Base-by-base conservation (phyloP, 1,140 invertebrate species). In the Microplitis mediator region DNA sequence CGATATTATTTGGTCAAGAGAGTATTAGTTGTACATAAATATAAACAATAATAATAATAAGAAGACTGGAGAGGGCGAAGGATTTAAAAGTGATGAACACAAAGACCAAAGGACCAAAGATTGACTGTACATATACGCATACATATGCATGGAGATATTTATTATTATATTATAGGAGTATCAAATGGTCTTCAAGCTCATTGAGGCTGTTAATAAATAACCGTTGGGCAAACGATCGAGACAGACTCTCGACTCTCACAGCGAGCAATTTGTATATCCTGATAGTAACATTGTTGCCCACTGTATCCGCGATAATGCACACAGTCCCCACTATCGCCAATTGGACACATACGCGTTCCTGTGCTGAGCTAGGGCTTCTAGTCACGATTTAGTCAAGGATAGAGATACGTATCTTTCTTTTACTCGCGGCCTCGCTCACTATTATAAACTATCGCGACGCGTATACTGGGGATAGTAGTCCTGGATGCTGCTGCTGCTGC, bases 321-420 rank as follows among this genome's bases (percentile, higher is more conserved):
- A 45, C 75, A 77, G 67, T 60, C 72, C 56, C 39, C 3, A 9
- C 6, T 45, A 45, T 9, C 39, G 4, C 8, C 39, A 45, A 45
- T 45, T 11, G 39, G 39, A 45, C 39, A 45, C 39, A 45, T 45
- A 45, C 39, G 39, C 39, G 39, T 45, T 8, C 6, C 5, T 5
- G 32, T 61, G 56, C 61, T 69, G 36, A 36, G 31, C 51, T 78
- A 80, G 80, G 80, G 82, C 80, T 82, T 83, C 84, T 83, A 85
- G 85, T 85, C 85, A 86, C 84, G 85, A 85, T 85, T 85, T 84
- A 84, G 85, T 83, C 83, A 85, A 86, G 84, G 83, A 85, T 85
- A 86, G 32, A 81, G 83, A 84, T 85, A 80, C 80, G 81, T 85
- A 85, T 86, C 84, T 82, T 50, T 69, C 71, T 73, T 11, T 45